phyloP scores from a whole-genome alignment of 2,888 invertebrate genomes.

The Elysia crispata region DNA sequence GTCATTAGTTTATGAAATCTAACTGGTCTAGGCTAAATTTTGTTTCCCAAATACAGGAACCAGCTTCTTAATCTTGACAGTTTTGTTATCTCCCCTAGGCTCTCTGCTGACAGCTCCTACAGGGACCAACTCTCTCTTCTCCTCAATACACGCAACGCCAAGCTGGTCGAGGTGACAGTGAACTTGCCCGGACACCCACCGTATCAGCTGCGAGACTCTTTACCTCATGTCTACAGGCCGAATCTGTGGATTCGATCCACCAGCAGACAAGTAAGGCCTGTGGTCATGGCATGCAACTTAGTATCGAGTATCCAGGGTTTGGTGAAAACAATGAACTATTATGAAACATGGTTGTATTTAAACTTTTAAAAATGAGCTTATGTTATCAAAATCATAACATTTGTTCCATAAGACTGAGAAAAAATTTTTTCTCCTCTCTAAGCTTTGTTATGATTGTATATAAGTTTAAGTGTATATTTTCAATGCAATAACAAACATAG shows the following conservation, averaged over 20 bases:
- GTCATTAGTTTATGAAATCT: too few relatives aligned
- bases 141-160: conserved; percentile 25
- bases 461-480: too few relatives aligned
- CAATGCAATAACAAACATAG: too few relatives aligned
- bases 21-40: too few relatives aligned
- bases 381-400: too few relatives aligned
- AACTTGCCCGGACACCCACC: conserved; percentile 28
- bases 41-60: too few relatives aligned
- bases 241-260: conserved; percentile 46
- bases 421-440: too few relatives aligned
- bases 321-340: not conserved
- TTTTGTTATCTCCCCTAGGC: conserved; percentile 24
- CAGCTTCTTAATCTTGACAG: too few relatives aligned
- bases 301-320: too few relatives aligned
- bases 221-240: conserved; percentile 33
- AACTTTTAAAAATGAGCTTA: not conserved
- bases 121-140: conserved; percentile 27
- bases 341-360: not conserved
- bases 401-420: too few relatives aligned
- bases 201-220: conserved; percentile 11
- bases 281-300: too few relatives aligned
- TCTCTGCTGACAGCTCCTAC: not conserved
- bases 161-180: conserved; percentile 46
- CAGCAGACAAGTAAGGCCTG: conserved; percentile 41
- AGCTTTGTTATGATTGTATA: too few relatives aligned